These are phyloP conservation scores for Gonatopus flavifemur DNA, from an alignment of 1,140 invertebrate species.

Conservation along the genomic window DNA sequence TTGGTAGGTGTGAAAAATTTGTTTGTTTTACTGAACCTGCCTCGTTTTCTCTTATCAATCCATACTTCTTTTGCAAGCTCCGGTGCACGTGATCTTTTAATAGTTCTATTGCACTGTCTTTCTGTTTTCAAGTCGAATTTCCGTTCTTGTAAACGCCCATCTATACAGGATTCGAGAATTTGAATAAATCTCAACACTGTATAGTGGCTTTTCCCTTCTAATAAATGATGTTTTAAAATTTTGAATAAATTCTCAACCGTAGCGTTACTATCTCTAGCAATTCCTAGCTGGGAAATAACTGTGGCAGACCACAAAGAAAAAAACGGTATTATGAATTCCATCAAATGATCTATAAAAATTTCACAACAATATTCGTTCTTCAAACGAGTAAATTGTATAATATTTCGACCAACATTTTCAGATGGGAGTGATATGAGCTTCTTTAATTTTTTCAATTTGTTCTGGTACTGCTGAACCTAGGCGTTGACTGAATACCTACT, in stretches of 20 bases:
- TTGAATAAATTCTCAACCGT: too few relatives aligned
- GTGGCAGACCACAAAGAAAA: slow-evolving; percentile 1
- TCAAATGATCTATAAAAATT: not conserved
- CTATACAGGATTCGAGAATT: not conserved
- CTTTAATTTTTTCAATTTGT: not conserved
- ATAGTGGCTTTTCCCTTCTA: not conserved
- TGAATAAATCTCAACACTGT: not conserved
- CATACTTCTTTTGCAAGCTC: too few relatives aligned
- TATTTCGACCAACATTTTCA: not conserved
- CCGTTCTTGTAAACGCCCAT: not conserved
- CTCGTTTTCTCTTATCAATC: not conserved
- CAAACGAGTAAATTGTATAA: not conserved
- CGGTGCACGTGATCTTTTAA: not conserved
- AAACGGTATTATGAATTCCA: not conserved
- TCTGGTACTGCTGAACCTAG: not conserved
- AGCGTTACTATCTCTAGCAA: not conserved
- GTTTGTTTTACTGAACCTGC: not conserved
- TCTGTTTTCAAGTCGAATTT: not conserved
- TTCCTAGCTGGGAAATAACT: not conserved
- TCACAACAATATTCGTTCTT: not conserved
- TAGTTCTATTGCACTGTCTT: not conserved
- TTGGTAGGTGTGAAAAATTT: not conserved
- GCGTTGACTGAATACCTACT: not conserved
- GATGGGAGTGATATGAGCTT: not conserved
- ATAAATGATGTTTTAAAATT: too few relatives aligned